phyloP scores from a whole-genome alignment of 1,140 invertebrate species.

The Acyrthosiphon pisum region DNA sequence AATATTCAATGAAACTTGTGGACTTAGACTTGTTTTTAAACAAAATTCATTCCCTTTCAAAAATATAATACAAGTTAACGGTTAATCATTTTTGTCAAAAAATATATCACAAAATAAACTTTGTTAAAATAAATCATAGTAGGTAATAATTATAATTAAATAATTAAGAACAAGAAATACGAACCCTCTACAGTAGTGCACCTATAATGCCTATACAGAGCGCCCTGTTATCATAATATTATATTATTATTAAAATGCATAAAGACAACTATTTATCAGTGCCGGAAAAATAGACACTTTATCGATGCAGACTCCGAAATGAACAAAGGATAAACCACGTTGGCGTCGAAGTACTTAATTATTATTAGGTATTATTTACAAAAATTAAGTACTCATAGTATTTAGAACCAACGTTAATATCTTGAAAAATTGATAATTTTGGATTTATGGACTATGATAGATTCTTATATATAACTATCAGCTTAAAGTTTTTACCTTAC shows the following conservation, averaged over 20 bases:
- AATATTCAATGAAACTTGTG: neutral
- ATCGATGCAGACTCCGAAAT: neutral
- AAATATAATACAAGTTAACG: neutral
- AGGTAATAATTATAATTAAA: neutral
- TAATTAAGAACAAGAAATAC: neutral
- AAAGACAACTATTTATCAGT: neutral
- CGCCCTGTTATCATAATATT: neutral
- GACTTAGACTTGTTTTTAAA: neutral
- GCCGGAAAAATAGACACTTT: neutral
- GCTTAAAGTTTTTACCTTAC: neutral
- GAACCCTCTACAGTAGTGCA: neutral
- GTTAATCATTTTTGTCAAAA: neutral
- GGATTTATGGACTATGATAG: neutral
- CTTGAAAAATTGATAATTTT: neutral
- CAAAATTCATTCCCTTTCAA: neutral
- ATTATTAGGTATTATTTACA: neutral
- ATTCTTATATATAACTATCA: no score
- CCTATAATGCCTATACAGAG: conserved; percentile 5
- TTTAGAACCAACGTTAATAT: neutral
- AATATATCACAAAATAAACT: neutral
- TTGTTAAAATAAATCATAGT: neutral
- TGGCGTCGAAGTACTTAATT: neutral
- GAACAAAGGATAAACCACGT: neutral
- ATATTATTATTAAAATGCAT: neutral
- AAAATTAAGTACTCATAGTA: neutral